Conservation (phyloP, 2,797 vertebrate genomes). For the Dermochelys coriacea region DNA sequence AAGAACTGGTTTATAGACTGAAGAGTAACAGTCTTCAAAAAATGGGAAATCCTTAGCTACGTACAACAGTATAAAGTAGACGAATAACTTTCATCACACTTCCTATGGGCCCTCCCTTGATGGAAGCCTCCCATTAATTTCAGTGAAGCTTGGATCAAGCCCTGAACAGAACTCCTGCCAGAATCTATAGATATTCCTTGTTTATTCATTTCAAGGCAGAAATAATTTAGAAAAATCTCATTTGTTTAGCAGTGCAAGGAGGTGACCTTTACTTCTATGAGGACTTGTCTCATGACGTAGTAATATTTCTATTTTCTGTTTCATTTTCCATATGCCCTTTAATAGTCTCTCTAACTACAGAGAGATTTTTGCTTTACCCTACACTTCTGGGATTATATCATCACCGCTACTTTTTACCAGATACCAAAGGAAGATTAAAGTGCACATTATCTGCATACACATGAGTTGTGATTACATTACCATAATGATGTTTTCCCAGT, state of each 20-base stretch:
- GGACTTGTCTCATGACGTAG: neutral
- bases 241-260: neutral
- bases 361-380: neutral
- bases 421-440: neutral
- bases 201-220: neutral
- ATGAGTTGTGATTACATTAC: neutral
- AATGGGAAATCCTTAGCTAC: neutral
- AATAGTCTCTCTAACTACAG: neutral
- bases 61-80: neutral
- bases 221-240: neutral
- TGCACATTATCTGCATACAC: neutral
- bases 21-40: neutral
- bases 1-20: neutral
- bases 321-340: neutral
- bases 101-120: no score
- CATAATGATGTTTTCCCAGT: neutral
- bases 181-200: neutral
- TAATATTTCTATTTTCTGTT: neutral
- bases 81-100: no score
- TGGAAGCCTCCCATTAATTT: neutral
- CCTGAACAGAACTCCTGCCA: neutral
- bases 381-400: neutral
- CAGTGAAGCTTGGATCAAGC: neutral
- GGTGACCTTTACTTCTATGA: neutral
- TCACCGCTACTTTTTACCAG: neutral